Evolutionary conservation across 2,888 invertebrate genomes (phyloP), one percentile per base, ranked within the genome.

Genomic region (Eucriotettix oculatus): DNA sequence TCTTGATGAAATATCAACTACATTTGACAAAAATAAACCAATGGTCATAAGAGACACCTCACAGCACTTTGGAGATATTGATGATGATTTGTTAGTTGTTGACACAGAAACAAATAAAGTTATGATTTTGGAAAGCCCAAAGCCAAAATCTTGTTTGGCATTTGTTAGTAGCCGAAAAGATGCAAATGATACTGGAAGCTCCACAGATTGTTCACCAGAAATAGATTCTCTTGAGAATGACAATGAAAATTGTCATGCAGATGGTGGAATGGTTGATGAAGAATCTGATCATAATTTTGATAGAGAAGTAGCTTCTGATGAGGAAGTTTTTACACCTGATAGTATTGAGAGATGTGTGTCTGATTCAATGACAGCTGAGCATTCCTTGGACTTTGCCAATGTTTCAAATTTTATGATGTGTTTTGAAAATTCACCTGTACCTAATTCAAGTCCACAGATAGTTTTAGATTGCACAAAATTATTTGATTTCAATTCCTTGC

Each of bases 31-130:
- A 14, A 55, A 54, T 10, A 57, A 44, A 5, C 41, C 58, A 10
- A 60, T 60, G n/a, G 57, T 60, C 11, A 54, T 62, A n/a, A 16
- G 12, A 16, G 58, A 40, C 11, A 58, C 52, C 16, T 43, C 57
- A 29, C 10, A n/a, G 14, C 52, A 61, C 12, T 52, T 61, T 16
- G 61, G 55, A 16, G 54, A 55, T 9, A 67, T 66, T 54, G 67
- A 67, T 40, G 73, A 73, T 59, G 78, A 78, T 65, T 68, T 78
- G 48, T 68, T 78, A 43, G 68, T 77, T 44, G 73, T 78, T 42
- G 75, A 78, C 64, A 76, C 74, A 1, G 71, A 71, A 64, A 78
- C 78, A 1, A 76, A 78, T 65, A 70, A 74, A 66, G 76, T 75
- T 52, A 71, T 74, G 17, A 65, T 78, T 2, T 65, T 75, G 1